These are phyloP conservation scores for Meiosimyza platycephala DNA, from an alignment of 2,888 invertebrate species.

Conservation along the genomic window DNA sequence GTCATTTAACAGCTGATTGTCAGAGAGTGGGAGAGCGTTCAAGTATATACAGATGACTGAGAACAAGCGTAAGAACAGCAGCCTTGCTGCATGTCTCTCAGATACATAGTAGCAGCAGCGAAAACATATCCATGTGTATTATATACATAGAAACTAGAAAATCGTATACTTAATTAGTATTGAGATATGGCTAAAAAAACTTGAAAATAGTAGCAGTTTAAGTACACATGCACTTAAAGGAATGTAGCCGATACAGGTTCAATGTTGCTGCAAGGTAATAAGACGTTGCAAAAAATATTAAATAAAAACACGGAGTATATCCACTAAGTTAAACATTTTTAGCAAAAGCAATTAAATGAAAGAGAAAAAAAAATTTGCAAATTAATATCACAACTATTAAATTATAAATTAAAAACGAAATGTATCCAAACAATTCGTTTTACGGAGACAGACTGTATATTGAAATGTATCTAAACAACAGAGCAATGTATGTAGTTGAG, in stretches of 20 bases:
- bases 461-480: not conserved
- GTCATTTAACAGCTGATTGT: not conserved
- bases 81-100: conserved; percentile 12
- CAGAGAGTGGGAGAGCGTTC: not conserved
- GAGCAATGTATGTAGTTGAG: not conserved
- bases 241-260: no score
- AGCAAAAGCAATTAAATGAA: no score
- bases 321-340: no score
- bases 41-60: not conserved
- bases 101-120: not conserved
- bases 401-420: not conserved
- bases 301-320: no score
- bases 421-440: not conserved
- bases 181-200: no score
- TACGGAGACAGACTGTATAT: not conserved
- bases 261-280: no score
- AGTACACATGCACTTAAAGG: conserved; percentile 17
- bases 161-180: no score
- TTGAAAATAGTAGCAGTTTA: not conserved
- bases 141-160: no score
- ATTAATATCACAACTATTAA: no score
- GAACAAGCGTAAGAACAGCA: conserved; percentile 7
- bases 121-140: no score
- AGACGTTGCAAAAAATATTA: no score
- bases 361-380: no score